Conservation (phyloP, 2,888 invertebrate genomes). For the Netelia melanura region DNA sequence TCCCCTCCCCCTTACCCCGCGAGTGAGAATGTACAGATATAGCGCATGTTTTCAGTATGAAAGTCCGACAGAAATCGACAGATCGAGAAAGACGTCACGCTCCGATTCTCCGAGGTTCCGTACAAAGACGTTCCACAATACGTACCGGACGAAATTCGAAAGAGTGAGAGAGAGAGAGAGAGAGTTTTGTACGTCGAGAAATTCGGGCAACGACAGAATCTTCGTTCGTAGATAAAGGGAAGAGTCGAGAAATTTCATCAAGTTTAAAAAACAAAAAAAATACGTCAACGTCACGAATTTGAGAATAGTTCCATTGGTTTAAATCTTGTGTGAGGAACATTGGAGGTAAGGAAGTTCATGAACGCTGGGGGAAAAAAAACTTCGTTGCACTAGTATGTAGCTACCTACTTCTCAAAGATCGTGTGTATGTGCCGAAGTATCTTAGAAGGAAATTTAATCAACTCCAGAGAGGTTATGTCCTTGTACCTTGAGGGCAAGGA, state of each 20-base stretch:
- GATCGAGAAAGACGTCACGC: conserved; percentile 36
- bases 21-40: not conserved
- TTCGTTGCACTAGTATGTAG: not conserved
- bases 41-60: conserved; percentile 5
- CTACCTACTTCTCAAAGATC: not conserved
- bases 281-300: not conserved
- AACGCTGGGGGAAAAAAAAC: not conserved
- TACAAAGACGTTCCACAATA: too few species aligned
- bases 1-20: not conserved
- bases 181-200: not conserved
- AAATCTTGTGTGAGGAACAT: not conserved
- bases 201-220: not conserved
- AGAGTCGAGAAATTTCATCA: conserved; percentile 7
- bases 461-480: not conserved
- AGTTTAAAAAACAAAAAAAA: not conserved
- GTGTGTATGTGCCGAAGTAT: not conserved
- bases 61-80: conserved; percentile 19
- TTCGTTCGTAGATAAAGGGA: not conserved
- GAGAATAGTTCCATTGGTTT: not conserved
- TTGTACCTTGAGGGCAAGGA: not conserved
- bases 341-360: not conserved
- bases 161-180: not conserved
- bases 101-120: not conserved
- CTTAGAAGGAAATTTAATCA: not conserved
- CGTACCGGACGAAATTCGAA: not conserved